Percentiles rank a stretch among this genome's conserved stretches.
phyloP scores from a whole-genome alignment of 2,888 invertebrate species.

The Toxonevra muliebris region DNA sequence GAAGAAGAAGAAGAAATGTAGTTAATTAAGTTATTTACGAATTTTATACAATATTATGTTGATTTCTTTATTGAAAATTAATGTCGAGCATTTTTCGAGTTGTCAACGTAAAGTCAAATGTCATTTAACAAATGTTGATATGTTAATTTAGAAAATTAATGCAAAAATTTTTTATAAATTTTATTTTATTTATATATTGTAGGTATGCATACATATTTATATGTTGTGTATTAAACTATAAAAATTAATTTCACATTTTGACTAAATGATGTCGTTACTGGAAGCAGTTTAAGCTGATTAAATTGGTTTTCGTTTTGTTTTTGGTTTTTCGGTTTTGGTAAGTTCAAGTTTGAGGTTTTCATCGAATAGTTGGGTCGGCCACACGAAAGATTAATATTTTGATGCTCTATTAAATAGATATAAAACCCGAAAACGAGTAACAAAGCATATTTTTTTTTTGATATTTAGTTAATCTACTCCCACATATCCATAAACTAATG shows the following conservation, averaged over 20 bases:
- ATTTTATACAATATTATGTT: conserved; percentile 22
- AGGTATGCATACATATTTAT: not conserved
- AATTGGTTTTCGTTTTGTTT: conserved; percentile 19
- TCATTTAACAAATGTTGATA: conserved; percentile 61
- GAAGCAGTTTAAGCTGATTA: conserved; percentile 36
- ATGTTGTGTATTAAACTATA: conserved; percentile 1
- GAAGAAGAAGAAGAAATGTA: conserved; percentile 8
- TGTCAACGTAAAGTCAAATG: conserved; percentile 60
- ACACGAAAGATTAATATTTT: too few species aligned
- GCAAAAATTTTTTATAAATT: conserved; percentile 1
- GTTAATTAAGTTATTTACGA: conserved; percentile 29
- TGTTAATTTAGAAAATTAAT: conserved; percentile 48
- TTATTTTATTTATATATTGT: not conserved
- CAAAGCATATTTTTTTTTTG: too few species aligned
- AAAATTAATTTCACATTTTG: conserved; percentile 43
- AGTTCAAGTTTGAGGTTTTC: not conserved
- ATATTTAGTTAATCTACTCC: too few species aligned
- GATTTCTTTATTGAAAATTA: conserved; percentile 26
- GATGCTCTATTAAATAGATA: too few species aligned
- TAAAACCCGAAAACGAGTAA: too few species aligned
- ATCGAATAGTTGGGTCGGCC: too few species aligned
- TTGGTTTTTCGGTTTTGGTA: not conserved
- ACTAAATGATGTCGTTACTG: conserved; percentile 38
- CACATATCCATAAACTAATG: too few species aligned
- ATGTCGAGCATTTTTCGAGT: conserved; percentile 37